Evolutionary conservation across 2,797 vertebrate species (phyloP).

Genomic region (Eptatretus atami): DNA sequence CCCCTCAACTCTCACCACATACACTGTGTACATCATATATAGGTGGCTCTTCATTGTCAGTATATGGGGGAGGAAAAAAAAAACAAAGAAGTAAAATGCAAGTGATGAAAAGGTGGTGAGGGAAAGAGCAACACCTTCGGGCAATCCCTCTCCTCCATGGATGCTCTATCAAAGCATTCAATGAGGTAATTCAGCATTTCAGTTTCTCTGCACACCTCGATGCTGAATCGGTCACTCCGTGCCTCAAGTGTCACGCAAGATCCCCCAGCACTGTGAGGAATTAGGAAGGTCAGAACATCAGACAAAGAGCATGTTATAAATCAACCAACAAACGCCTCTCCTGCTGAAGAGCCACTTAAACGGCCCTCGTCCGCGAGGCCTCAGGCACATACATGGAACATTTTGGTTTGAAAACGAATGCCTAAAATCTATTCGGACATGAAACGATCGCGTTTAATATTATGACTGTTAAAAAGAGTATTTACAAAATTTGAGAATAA

Average conservation of each 20-base stretch:
- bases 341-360: too few species aligned
- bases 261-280: slow-evolving; percentile 31
- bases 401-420: too few species aligned
- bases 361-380: too few species aligned
- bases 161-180: slow-evolving; percentile 95
- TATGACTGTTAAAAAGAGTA: too few species aligned
- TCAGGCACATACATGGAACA: too few species aligned
- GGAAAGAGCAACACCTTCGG: slow-evolving; percentile 44
- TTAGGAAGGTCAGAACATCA: slow-evolving; percentile 7
- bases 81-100: neutral
- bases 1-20: too few species aligned
- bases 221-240: slow-evolving; percentile 70
- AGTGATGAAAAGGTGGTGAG: neutral
- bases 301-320: neutral
- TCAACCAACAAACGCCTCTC: too few species aligned
- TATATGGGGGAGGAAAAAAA: neutral
- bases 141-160: slow-evolving; percentile 94
- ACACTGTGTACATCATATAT: neutral
- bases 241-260: slow-evolving; percentile 39
- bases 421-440: too few species aligned
- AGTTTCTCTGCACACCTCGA: slow-evolving; percentile 83
- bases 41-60: neutral
- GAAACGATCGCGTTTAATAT: too few species aligned
- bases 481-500: too few species aligned
- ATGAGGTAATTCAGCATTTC: slow-evolving; percentile 99